A percentile compares a stretch with the other conserved stretches of the same genome.
Conservation (phyloP, 92 coral and sea anemone species). For the Zoanthus sociatus region DNA sequence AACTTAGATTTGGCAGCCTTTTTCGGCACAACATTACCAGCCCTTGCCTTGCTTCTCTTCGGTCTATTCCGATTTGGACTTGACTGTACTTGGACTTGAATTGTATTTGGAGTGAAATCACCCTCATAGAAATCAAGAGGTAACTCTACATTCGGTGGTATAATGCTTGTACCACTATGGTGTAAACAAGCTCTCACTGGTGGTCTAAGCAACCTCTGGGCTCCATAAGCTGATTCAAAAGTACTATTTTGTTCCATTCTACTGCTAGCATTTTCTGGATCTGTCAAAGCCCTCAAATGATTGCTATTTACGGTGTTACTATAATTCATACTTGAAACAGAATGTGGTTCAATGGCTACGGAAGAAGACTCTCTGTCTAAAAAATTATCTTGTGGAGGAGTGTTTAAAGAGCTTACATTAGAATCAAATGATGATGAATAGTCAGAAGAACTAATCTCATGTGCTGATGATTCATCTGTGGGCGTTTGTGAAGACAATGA, state of each 20-base stretch:
- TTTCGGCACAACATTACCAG: neutral
- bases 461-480: constrained; percentile 20
- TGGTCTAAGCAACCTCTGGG: constrained; percentile 3
- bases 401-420: constrained; percentile 21
- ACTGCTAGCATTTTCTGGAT: neutral
- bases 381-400: constrained; percentile 13
- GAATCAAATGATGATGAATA: constrained; percentile 39
- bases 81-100: neutral
- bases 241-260: neutral
- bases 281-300: constrained; percentile 5
- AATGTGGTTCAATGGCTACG: neutral
- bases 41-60: neutral
- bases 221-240: neutral
- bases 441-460: constrained; percentile 31
- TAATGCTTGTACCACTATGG: constrained; percentile 19
- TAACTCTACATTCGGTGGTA: constrained; percentile 33
- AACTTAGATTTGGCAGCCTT: constrained; percentile 17
- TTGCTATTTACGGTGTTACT: neutral
- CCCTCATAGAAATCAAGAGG: constrained; percentile 32
- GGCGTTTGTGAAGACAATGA: neutral
- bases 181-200: constrained; percentile 4
- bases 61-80: constrained; percentile 14
- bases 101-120: constrained; percentile 27
- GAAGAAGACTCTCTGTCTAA: neutral
- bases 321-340: constrained; percentile 20